A percentile compares a stretch with the other conserved stretches of the same genome.
These are phyloP conservation scores for Muscidifurax raptorellus DNA, from an alignment of 1,140 invertebrate species.

Conservation along the genomic window DNA sequence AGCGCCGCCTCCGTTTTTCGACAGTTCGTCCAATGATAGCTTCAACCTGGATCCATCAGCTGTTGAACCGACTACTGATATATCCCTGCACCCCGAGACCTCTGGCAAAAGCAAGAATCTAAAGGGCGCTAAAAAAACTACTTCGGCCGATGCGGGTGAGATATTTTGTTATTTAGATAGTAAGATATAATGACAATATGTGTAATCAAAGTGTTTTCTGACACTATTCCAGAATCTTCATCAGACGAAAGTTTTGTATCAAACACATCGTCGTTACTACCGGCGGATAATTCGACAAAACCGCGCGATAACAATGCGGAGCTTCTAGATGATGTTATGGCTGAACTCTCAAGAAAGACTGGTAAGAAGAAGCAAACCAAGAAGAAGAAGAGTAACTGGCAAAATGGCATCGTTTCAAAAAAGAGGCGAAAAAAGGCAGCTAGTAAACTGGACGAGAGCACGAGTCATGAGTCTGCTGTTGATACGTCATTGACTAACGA, in stretches of 20 bases:
- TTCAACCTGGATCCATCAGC: constrained; percentile 67
- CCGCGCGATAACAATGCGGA: constrained; percentile 59
- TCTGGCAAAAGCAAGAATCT: constrained; percentile 9
- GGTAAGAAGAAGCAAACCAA: constrained; percentile 60
- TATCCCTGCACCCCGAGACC: constrained; percentile 61
- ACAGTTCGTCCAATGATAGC: constrained; percentile 71
- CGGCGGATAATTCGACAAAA: constrained; percentile 33
- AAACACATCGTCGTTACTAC: constrained; percentile 43
- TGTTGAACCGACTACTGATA: constrained; percentile 64
- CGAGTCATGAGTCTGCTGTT: constrained; percentile 7
- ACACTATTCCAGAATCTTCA: constrained; percentile 37
- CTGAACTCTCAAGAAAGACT: constrained; percentile 54
- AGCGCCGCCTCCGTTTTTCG: constrained; percentile 59
- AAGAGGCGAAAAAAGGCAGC: constrained; percentile 63
- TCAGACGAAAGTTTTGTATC: constrained; percentile 51
- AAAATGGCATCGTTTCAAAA: constrained; percentile 63
- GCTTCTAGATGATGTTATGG: constrained; percentile 60
- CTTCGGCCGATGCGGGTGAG: constrained; percentile 33
- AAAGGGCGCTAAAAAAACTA: constrained; percentile 2
- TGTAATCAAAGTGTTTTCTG: background rate
- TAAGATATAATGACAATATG: background rate
- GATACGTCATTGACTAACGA: background rate
- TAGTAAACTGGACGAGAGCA: constrained; percentile 18
- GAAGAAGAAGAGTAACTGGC: constrained; percentile 68
- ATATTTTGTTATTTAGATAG: background rate